Evolutionary conservation across 2,888 invertebrate species (phyloP).

Genomic region (Lacanobia oleracea): DNA sequence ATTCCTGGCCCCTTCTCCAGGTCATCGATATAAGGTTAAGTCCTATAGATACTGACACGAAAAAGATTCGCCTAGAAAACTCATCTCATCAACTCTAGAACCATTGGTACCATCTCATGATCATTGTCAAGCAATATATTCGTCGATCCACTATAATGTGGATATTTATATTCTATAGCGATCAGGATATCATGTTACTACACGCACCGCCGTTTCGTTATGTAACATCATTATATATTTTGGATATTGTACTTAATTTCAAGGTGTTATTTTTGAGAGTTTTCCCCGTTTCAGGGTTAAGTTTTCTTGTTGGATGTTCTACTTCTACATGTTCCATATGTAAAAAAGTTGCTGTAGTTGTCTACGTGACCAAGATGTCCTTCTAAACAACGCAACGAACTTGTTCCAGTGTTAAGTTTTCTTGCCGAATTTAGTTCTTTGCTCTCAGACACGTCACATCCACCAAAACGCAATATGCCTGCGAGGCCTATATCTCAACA

Average conservation of each 20-base stretch:
- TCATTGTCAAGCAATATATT: constrained; percentile 64
- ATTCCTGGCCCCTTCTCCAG: no score
- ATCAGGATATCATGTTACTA: constrained; percentile 49
- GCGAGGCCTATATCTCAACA: no score
- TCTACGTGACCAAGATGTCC: no score
- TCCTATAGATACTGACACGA: no score
- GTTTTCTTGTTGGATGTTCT: background rate
- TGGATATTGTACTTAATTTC: constrained; percentile 32
- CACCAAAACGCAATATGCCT: no score
- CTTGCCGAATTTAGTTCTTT: no score
- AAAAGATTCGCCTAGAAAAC: constrained; percentile 6
- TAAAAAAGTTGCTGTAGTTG: no score
- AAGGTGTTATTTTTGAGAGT: constrained; percentile 42
- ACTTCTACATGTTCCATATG: no score
- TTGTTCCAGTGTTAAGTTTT: no score
- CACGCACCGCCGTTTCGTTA: constrained; percentile 30
- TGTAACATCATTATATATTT: constrained; percentile 38
- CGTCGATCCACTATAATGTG: constrained; percentile 51
- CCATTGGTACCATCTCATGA: constrained; percentile 21
- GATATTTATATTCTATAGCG: constrained; percentile 61
- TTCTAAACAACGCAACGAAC: no score
- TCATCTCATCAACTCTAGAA: constrained; percentile 5
- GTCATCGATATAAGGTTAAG: no score
- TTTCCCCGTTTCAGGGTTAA: constrained; percentile 12
- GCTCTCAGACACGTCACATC: no score